phyloP scores from a whole-genome alignment of 2,888 invertebrate genomes.

The Prionchulus punctatus region DNA sequence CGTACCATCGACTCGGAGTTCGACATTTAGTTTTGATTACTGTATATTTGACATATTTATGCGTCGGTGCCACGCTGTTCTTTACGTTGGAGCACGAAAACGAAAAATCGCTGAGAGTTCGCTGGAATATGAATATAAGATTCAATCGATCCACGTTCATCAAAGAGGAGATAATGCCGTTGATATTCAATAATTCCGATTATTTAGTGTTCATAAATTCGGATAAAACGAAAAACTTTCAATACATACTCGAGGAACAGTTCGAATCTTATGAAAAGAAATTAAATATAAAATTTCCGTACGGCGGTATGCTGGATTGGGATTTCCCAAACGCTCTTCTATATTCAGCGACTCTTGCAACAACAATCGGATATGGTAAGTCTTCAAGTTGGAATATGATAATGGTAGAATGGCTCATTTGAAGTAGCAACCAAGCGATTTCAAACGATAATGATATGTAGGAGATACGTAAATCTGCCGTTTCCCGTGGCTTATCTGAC shows the following conservation, averaged over 20 bases:
- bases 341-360: neutral
- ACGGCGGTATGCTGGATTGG: neutral
- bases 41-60: neutral
- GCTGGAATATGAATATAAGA: neutral
- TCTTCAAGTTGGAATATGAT: neutral
- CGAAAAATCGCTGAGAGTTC: neutral
- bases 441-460: no score
- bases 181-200: neutral
- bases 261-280: neutral
- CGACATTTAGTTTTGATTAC: constrained; percentile 1
- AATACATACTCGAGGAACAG: neutral
- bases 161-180: neutral
- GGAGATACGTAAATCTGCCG: no score
- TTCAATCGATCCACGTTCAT: neutral
- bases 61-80: constrained; percentile 2
- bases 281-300: neutral
- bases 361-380: neutral
- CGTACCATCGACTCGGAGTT: constrained; percentile 10
- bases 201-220: neutral
- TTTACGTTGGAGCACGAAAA: constrained; percentile 19
- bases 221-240: neutral
- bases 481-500: no score
- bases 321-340: neutral
- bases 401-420: no score
- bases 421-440: no score